phyloP scores from a whole-genome alignment of 2,888 invertebrate genomes.

The Exocentrus adspersus region DNA sequence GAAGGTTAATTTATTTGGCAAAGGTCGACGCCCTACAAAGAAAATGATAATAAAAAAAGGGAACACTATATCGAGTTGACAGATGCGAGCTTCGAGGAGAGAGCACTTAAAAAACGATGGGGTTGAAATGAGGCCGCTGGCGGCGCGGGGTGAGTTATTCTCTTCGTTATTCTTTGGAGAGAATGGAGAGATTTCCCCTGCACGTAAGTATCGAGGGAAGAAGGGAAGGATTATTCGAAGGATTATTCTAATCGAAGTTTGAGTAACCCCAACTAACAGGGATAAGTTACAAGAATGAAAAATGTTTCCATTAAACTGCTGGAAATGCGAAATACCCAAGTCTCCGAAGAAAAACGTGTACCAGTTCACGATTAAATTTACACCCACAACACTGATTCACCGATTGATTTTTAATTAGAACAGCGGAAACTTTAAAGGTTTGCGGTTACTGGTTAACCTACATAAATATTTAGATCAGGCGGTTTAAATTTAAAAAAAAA shows the following conservation, averaged over 20 bases:
- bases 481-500: too few species aligned
- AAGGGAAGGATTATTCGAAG: too few species aligned
- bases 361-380: too few species aligned
- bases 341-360: too few species aligned
- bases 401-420: not conserved
- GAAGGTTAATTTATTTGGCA: constrained; percentile 32
- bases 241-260: too few species aligned
- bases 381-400: too few species aligned
- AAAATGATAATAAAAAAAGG: constrained; percentile 25
- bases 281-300: too few species aligned
- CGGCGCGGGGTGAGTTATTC: not conserved
- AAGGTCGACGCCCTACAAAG: constrained; percentile 13
- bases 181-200: not conserved
- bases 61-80: constrained; percentile 23
- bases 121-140: not conserved
- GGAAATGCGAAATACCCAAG: too few species aligned
- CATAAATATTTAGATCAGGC: too few species aligned
- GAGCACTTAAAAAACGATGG: constrained; percentile 19
- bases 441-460: not conserved
- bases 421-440: not conserved
- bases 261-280: too few species aligned
- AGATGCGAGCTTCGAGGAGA: constrained; percentile 11
- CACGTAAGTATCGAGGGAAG: not conserved
- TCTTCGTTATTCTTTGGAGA: not conserved
- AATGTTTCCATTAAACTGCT: too few species aligned